These are phyloP conservation scores for Hemistola chrysoprasaria DNA, from an alignment of 2,888 invertebrate species.

Conservation along the genomic window DNA sequence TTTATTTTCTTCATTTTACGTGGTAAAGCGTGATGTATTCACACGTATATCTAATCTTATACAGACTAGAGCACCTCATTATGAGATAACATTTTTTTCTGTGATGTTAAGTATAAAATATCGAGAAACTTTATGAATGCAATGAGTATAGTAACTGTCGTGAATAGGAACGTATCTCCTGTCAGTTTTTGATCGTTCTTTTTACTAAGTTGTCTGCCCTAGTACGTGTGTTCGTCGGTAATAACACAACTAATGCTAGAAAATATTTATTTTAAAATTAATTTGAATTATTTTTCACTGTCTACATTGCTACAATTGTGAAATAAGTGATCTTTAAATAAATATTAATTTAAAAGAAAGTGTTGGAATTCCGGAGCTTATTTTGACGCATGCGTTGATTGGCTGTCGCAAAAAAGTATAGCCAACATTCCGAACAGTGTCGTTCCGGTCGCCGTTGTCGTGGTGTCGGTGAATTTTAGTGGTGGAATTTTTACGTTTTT, in stretches of 20 bases:
- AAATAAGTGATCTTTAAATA: background rate
- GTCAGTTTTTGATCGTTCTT: constrained; percentile 30
- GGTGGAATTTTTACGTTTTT: constrained; percentile 78
- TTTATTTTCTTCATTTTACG: constrained; percentile 47
- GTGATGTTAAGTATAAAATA: constrained; percentile 32
- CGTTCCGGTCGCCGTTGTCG: constrained; percentile 80
- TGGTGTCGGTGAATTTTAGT: constrained; percentile 78
- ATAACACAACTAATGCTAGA: background rate
- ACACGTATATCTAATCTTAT: constrained; percentile 51
- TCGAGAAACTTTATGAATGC: background rate
- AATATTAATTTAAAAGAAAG: constrained; percentile 36
- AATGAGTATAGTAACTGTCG: constrained; percentile 11
- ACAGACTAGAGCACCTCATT: constrained; percentile 36
- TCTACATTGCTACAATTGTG: background rate
- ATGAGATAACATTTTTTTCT: constrained; percentile 32
- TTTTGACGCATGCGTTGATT: constrained; percentile 81
- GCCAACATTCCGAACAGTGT: constrained; percentile 78
- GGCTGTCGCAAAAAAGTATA: constrained; percentile 60
- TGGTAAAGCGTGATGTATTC: constrained; percentile 41
- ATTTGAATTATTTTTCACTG: background rate
- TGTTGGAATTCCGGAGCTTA: constrained; percentile 52
- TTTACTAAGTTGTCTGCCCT: constrained; percentile 34
- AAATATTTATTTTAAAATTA: background rate
- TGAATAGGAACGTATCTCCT: constrained; percentile 41
- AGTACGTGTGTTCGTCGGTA: background rate